Evolutionary conservation across 2,888 invertebrate species (phyloP).

Genomic region (Drosophila phalerata): DNA sequence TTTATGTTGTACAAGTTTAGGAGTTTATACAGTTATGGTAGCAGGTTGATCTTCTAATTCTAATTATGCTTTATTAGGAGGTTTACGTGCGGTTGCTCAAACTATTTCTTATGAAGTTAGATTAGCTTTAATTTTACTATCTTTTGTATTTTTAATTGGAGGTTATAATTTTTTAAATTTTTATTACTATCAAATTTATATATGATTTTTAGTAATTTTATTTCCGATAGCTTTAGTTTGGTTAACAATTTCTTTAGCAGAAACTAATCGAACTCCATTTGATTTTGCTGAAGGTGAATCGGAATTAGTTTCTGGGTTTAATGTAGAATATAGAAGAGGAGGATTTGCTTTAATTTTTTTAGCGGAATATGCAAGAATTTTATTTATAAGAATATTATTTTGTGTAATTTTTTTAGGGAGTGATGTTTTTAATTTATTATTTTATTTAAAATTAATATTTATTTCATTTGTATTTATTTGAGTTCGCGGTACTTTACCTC

Average conservation of each 20-base stretch:
- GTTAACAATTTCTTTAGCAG: slow-evolving; percentile 88
- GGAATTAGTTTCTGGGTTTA: slow-evolving; percentile 92
- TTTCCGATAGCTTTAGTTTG: slow-evolving; percentile 87
- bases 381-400: slow-evolving; percentile 89
- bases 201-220: slow-evolving; percentile 87
- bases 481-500: slow-evolving; percentile 89
- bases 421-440: slow-evolving; percentile 87
- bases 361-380: slow-evolving; percentile 89
- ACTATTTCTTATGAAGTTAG: slow-evolving; percentile 92
- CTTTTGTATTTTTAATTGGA: slow-evolving; percentile 87
- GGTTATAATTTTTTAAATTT: slow-evolving; percentile 87
- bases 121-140: slow-evolving; percentile 88
- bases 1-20: slow-evolving; percentile 88
- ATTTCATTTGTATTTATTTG: slow-evolving; percentile 89
- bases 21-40: slow-evolving; percentile 89
- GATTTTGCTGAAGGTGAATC: slow-evolving; percentile 93
- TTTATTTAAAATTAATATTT: slow-evolving; percentile 87
- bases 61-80: slow-evolving; percentile 90
- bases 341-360: slow-evolving; percentile 91
- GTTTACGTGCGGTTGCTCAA: slow-evolving; percentile 89
- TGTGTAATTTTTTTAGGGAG: slow-evolving; percentile 87
- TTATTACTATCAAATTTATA: slow-evolving; percentile 86
- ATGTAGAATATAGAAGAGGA: slow-evolving; percentile 91
- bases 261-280: slow-evolving; percentile 91
- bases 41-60: slow-evolving; percentile 91